Percentiles rank a stretch among this genome's conserved stretches.
Conservation (phyloP, 2,888 invertebrate genomes). For the Micropterix aruncella region DNA sequence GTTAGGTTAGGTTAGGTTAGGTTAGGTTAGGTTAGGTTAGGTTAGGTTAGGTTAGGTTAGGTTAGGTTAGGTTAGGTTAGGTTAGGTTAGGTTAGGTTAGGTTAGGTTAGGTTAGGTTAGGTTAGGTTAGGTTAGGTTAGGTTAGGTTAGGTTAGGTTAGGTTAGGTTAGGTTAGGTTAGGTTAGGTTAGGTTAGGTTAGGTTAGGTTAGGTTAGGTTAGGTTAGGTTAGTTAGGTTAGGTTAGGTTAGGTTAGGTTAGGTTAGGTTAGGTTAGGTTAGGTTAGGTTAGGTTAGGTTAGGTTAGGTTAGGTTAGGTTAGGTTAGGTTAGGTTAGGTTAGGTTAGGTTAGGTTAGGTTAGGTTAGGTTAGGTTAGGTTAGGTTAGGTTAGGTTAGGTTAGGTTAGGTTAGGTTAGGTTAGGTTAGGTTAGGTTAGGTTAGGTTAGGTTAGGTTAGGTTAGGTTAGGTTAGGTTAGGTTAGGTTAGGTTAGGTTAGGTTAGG, state of each 20-base stretch:
- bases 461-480: constrained; percentile 5
- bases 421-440: constrained; percentile 5
- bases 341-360: constrained; percentile 4
- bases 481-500: constrained; percentile 5
- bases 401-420: constrained; percentile 4
- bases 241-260: constrained; percentile 5
- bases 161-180: constrained; percentile 11
- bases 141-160: constrained; percentile 13
- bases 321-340: constrained; percentile 4
- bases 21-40: constrained; percentile 9
- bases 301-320: constrained; percentile 5
- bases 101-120: constrained; percentile 7
- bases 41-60: constrained; percentile 7
- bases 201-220: constrained; percentile 10
- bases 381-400: constrained; percentile 5
- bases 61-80: constrained; percentile 8
- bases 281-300: constrained; percentile 5
- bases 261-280: constrained; percentile 5
- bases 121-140: constrained; percentile 12
- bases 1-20: constrained; percentile 11
- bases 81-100: constrained; percentile 6
- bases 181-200: constrained; percentile 12
- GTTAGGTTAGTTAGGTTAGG: constrained; percentile 12
- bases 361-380: constrained; percentile 5
- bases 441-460: constrained; percentile 5